These are phyloP conservation scores for Drosophila subpulchrella DNA, from an alignment of 1,140 invertebrate species.

Conservation along the genomic window DNA sequence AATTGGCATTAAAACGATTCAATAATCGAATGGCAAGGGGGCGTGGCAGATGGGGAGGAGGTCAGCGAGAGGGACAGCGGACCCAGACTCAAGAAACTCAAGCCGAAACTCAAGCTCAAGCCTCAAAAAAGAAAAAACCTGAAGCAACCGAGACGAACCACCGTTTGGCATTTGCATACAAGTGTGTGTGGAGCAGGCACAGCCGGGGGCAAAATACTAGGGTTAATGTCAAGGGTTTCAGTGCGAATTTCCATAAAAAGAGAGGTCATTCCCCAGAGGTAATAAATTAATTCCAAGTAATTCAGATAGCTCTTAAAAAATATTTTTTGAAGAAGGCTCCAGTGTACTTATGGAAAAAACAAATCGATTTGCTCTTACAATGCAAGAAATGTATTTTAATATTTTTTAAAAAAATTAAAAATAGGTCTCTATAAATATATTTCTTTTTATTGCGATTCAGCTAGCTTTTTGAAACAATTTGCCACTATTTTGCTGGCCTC, in stretches of 20 bases:
- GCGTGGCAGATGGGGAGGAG: not conserved
- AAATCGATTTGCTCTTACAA: too few relatives aligned
- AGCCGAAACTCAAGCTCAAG: not conserved
- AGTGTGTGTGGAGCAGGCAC: conserved; percentile 20
- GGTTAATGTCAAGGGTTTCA: conserved; percentile 7
- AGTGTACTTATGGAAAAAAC: too few relatives aligned
- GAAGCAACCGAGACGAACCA: conserved; percentile 61
- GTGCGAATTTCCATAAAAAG: not conserved
- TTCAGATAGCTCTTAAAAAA: not conserved
- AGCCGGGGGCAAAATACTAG: conserved; percentile 2
- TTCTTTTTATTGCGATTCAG: too few relatives aligned
- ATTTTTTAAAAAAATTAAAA: too few relatives aligned
- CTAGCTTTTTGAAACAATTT: too few relatives aligned
- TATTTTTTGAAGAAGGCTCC: not conserved
- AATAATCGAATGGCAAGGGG: conserved; percentile 58
- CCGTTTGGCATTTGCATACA: conserved; percentile 77
- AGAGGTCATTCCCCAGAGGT: not conserved
- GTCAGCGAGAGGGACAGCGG: conserved; percentile 12
- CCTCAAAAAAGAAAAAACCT: conserved; percentile 57
- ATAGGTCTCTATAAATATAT: too few relatives aligned
- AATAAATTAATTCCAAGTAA: not conserved
- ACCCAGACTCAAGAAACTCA: not conserved
- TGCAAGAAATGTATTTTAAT: too few relatives aligned
- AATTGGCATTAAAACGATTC: conserved; percentile 79
- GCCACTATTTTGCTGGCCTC: not conserved